Evolutionary conservation across 2,113 vertebrate species (phyloP).

Genomic region (Salvelinus namaycush): DNA sequence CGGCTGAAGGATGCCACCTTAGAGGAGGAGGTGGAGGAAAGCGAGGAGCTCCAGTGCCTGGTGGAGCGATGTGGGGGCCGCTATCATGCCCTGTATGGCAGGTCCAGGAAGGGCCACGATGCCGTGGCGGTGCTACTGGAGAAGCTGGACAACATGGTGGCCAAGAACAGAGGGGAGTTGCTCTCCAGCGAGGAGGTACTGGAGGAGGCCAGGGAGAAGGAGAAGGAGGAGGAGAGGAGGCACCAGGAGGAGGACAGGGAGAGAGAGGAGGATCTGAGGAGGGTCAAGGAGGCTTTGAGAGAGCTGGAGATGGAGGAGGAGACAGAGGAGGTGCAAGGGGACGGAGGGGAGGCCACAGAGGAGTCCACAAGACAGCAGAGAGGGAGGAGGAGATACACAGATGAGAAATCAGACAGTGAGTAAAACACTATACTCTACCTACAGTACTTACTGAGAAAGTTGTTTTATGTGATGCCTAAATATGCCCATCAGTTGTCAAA

Average conservation of each 20-base stretch:
- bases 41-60: constrained; percentile 29
- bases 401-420: no score
- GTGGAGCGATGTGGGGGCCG: constrained; percentile 32
- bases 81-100: constrained; percentile 31
- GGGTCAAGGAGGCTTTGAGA: constrained; percentile 8
- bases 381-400: no score
- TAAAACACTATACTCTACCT: neutral
- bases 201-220: constrained; percentile 26
- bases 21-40: constrained; percentile 34
- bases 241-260: constrained; percentile 9
- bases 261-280: constrained; percentile 19
- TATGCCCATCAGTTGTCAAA: no score
- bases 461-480: neutral
- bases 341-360: constrained; percentile 5
- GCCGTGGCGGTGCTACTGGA: constrained; percentile 30
- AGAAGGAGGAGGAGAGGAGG: constrained; percentile 17
- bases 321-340: neutral
- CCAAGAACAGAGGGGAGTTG: constrained; percentile 20
- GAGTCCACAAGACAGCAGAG: neutral
- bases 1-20: constrained; percentile 18
- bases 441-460: neutral
- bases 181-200: constrained; percentile 37
- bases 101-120: constrained; percentile 16
- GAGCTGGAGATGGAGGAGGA: constrained; percentile 14
- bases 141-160: constrained; percentile 35